Conservation (phyloP, 1,140 invertebrate species). For the Alviniconcha marisindica region DNA sequence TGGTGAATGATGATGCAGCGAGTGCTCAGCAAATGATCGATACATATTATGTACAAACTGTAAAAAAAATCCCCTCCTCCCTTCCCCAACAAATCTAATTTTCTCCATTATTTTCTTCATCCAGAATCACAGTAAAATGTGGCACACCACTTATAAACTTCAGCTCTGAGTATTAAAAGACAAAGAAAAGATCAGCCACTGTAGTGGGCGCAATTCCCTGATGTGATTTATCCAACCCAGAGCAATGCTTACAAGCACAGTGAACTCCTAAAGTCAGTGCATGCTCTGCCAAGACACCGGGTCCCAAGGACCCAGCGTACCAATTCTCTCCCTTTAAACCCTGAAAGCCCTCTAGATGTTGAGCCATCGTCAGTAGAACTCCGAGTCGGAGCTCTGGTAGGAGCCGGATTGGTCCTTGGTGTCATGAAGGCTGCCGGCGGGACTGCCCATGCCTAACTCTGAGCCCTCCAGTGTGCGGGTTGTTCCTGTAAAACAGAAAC, state of each 20-base stretch:
- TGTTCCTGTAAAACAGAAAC: constrained; percentile 47
- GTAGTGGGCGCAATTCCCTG: neutral
- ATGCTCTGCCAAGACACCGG: neutral
- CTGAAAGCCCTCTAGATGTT: neutral
- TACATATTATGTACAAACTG: too few relatives aligned
- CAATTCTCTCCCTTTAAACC: neutral
- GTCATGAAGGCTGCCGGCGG: constrained; percentile 57
- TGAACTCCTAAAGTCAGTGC: neutral
- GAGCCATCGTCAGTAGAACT: constrained; percentile 68
- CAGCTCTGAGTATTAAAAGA: constrained; percentile 5
- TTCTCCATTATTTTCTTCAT: too few relatives aligned
- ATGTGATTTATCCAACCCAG: neutral
- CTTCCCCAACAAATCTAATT: too few relatives aligned
- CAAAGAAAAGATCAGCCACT: neutral
- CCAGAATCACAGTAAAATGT: neutral
- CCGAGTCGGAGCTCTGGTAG: constrained; percentile 74
- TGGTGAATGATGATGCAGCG: neutral
- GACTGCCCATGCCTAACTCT: constrained; percentile 50
- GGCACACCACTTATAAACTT: neutral
- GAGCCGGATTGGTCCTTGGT: constrained; percentile 67
- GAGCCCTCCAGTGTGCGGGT: constrained; percentile 54
- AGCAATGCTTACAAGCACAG: neutral
- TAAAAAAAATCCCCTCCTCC: too few relatives aligned
- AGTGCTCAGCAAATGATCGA: too few relatives aligned
- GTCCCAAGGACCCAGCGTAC: neutral